phyloP scores from a whole-genome alignment of 1,140 invertebrate genomes.

The Psilanteris sp. region DNA sequence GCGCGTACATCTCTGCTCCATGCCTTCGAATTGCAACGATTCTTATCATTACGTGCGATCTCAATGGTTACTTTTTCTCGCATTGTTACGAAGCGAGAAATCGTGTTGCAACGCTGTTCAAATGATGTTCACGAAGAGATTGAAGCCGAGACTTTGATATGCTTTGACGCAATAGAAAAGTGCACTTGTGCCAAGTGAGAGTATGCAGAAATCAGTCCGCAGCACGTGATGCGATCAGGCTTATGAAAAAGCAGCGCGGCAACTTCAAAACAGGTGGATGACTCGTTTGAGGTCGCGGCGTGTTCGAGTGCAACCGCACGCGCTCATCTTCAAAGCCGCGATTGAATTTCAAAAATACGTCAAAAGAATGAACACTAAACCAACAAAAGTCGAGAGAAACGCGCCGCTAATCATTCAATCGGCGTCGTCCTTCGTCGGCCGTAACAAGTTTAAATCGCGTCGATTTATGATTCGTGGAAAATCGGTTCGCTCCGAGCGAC shows the following conservation, averaged over 20 bases:
- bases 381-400: no score
- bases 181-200: constrained; percentile 27
- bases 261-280: constrained; percentile 67
- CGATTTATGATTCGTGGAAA: no score
- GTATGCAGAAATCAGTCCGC: constrained; percentile 31
- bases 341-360: constrained; percentile 18
- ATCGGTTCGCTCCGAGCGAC: no score
- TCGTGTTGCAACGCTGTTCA: constrained; percentile 5
- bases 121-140: constrained; percentile 16
- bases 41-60: no score
- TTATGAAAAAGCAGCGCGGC: constrained; percentile 66
- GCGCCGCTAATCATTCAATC: no score
- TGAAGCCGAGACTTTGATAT: constrained; percentile 26
- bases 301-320: constrained; percentile 43
- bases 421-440: no score
- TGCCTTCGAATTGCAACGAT: no score
- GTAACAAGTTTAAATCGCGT: no score
- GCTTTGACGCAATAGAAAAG: constrained; percentile 38
- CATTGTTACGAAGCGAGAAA: not conserved
- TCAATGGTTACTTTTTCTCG: not conserved
- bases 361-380: no score
- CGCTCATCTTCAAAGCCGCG: constrained; percentile 11
- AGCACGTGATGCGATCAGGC: constrained; percentile 44
- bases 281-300: constrained; percentile 67
- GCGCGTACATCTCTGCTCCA: no score